Base-by-base conservation (phyloP, 2,113 vertebrate genomes). In the Channa maculata region DNA sequence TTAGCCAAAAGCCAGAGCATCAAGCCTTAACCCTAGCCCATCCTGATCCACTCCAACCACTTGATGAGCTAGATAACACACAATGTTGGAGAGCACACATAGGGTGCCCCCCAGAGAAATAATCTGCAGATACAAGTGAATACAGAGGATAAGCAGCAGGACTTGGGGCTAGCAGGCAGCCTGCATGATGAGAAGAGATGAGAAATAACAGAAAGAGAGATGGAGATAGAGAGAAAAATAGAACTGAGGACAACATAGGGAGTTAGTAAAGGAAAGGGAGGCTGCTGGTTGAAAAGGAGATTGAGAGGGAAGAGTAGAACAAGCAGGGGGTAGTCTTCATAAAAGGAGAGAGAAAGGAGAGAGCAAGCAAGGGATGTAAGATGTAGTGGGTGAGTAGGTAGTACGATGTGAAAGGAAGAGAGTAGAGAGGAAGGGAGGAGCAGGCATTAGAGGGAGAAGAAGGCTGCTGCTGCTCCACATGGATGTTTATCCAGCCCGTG, bases 401-500 rank as follows among this genome's bases (percentile, higher is more conserved):
- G 71, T 77, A 66, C 50, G 65, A 60, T 65, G 43, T 38, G 59
- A 75, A 51, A 57, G 57, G 77, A 78, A 70, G 75, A 73, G 67
- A 76, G 79, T 57, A 59, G 39, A 82, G 53, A 75, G 68, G 76
- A 81, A 79, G 75, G 71, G 70, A 63, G 76, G 75, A 76, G 68
- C 3, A 15, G 51, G 85, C 70, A 79, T 71, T 69, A 75, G 80
- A 89, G 79, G 83, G 81, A 85, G 77, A 89, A 77, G 53, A 63
- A 76, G 72, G 82, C 81, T 83, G 87, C 86, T 88, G 70, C 67
- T 75, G 24, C 89, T 86, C 67, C 86, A 76, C 88, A 86, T 82
- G 77, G 80, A 86, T 87, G 86, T 91, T 77, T 83, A 83, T 86
- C 75, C 84, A 91, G 85, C 86, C 86, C 77, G 83, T 90, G 82